These are phyloP conservation scores for Agrotis puta DNA, from an alignment of 2,888 invertebrate species.

Conservation along the genomic window DNA sequence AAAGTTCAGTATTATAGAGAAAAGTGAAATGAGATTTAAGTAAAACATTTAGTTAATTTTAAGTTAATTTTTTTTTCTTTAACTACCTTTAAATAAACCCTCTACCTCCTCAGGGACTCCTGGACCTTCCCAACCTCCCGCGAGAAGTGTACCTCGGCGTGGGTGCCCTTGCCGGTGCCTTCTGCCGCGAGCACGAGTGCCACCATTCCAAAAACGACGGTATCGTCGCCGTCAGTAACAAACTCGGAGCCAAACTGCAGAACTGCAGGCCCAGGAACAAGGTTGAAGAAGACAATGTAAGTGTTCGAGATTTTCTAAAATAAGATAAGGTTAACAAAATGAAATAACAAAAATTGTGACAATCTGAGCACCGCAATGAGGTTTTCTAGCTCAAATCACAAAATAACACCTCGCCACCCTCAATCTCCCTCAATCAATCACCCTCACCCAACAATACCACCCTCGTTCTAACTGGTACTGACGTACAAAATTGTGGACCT, in stretches of 20 bases:
- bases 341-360: no score
- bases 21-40: not conserved
- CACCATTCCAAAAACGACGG: constrained; percentile 86
- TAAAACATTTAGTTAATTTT: not conserved
- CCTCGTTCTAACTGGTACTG: no score
- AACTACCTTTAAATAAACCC: not conserved
- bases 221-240: constrained; percentile 92
- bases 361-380: no score
- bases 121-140: constrained; percentile 91
- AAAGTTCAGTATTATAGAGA: no score
- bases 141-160: constrained; percentile 94
- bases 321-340: no score
- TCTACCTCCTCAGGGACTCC: constrained; percentile 83
- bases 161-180: constrained; percentile 93
- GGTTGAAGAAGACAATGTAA: constrained; percentile 92
- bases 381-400: no score
- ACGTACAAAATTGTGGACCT: no score
- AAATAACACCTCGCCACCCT: no score
- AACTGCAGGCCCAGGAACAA: constrained; percentile 92
- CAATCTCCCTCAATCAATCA: no score
- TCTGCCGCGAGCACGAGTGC: constrained; percentile 93
- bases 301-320: constrained; percentile 52
- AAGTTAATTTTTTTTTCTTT: not conserved
- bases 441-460: no score
- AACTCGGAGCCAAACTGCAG: constrained; percentile 92